Conservation (phyloP, 2,888 invertebrate genomes). For the Ligdia adustata region DNA sequence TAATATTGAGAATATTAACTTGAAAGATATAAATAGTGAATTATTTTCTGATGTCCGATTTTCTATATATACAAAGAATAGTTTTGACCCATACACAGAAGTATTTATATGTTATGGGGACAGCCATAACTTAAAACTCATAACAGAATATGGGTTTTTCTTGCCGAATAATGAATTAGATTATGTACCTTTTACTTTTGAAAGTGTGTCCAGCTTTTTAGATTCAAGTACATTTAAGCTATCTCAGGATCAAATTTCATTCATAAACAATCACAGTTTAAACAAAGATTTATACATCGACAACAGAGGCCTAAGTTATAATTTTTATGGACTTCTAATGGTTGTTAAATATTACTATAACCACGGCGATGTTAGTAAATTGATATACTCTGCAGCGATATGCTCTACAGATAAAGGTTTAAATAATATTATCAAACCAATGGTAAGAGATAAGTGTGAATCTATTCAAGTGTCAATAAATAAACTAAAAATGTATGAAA, state of each 20-base stretch:
- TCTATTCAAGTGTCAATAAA: slow-evolving; percentile 57
- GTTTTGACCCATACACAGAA: slow-evolving; percentile 87
- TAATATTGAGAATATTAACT: slow-evolving; percentile 55
- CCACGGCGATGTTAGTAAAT: slow-evolving; percentile 66
- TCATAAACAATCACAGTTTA: slow-evolving; percentile 85
- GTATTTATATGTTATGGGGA: slow-evolving; percentile 95
- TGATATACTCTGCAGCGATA: slow-evolving; percentile 74
- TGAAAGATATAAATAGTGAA: slow-evolving; percentile 55
- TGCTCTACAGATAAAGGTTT: slow-evolving; percentile 67
- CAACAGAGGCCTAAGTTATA: slow-evolving; percentile 86
- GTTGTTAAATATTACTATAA: slow-evolving; percentile 75
- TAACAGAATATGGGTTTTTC: slow-evolving; percentile 94
- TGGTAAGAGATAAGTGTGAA: slow-evolving; percentile 59
- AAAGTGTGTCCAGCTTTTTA: slow-evolving; percentile 76
- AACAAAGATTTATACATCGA: slow-evolving; percentile 86
- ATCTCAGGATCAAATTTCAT: slow-evolving; percentile 85
- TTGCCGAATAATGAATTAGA: slow-evolving; percentile 88
- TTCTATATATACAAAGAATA: slow-evolving; percentile 76
- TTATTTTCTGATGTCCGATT: slow-evolving; percentile 70
- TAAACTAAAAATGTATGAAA: slow-evolving; percentile 53
- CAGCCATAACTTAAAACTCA: slow-evolving; percentile 91
- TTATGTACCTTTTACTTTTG: slow-evolving; percentile 84
- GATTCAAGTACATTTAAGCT: slow-evolving; percentile 58
- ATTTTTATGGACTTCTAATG: slow-evolving; percentile 81
- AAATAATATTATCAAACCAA: slow-evolving; percentile 66